phyloP scores from a whole-genome alignment of 2,113 vertebrate species.

The Cryptotis parvus region DNA sequence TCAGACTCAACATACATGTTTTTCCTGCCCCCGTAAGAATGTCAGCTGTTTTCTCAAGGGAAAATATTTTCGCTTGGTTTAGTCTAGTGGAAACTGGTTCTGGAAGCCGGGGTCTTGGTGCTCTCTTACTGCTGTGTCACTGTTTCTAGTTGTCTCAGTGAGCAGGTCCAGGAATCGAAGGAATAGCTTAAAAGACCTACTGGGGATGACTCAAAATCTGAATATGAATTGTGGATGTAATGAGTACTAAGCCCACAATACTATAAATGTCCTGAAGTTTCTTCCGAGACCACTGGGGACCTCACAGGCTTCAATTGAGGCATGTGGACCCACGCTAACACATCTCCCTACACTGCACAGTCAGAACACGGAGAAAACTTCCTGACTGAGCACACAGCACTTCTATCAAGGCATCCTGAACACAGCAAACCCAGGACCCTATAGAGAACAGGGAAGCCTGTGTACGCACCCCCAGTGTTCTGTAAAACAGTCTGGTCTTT shows the following conservation, averaged over 20 bases:
- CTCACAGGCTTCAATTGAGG: background rate
- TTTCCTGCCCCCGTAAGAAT: background rate
- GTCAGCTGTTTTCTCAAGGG: slow-evolving; percentile 28
- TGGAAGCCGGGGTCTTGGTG: slow-evolving; percentile 24
- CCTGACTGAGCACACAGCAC: background rate
- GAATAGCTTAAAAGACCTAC: slow-evolving; percentile 22
- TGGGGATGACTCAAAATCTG: background rate
- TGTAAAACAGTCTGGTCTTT: slow-evolving; percentile 88
- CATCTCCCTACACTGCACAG: background rate
- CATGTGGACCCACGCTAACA: background rate
- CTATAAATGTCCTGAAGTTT: background rate
- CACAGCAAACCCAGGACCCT: background rate
- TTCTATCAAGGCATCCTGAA: background rate
- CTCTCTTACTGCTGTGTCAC: background rate
- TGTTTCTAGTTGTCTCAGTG: background rate
- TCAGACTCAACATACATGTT: background rate
- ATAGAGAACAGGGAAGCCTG: background rate
- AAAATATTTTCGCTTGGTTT: no score
- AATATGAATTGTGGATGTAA: background rate
- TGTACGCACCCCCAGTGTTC: slow-evolving; percentile 88
- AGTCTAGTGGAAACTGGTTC: background rate
- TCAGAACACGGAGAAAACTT: background rate
- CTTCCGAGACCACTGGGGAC: background rate
- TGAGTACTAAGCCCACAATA: background rate
- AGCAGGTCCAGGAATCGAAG: background rate